Conservation (phyloP, 1,140 invertebrate genomes). For the Cotesia chilonis region DNA sequence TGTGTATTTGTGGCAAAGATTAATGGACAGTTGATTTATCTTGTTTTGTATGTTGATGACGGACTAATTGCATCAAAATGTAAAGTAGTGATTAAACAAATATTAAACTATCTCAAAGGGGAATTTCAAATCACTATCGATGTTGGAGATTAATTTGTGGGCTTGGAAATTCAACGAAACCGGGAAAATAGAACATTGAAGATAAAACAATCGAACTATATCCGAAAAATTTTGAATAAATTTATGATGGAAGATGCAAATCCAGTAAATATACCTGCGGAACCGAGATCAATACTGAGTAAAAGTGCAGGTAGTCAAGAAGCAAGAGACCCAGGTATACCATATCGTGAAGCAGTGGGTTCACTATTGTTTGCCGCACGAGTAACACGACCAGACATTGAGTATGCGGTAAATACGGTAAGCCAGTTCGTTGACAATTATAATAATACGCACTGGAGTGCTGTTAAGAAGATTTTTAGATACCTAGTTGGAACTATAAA, state of each 20-base stretch:
- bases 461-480: constrained; percentile 40
- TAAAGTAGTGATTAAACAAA: neutral
- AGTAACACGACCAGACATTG: constrained; percentile 53
- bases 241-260: constrained; percentile 24
- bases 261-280: constrained; percentile 14
- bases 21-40: neutral
- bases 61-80: constrained; percentile 19
- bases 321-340: neutral
- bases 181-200: neutral
- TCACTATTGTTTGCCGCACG: constrained; percentile 49
- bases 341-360: constrained; percentile 28
- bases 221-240: constrained; percentile 15
- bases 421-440: constrained; percentile 40
- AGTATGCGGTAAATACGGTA: constrained; percentile 43
- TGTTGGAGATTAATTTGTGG: neutral
- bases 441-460: constrained; percentile 32
- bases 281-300: constrained; percentile 2
- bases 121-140: neutral
- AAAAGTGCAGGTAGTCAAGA: constrained; percentile 9
- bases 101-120: neutral
- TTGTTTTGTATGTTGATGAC: constrained; percentile 30
- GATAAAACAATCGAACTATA: too few relatives aligned
- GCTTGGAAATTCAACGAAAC: neutral
- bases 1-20: constrained; percentile 24
- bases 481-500: constrained; percentile 43